Percentiles rank a stretch among this genome's conserved stretches.
Conservation (phyloP, 2,888 invertebrate species). For the Caenorhabditis sp. region DNA sequence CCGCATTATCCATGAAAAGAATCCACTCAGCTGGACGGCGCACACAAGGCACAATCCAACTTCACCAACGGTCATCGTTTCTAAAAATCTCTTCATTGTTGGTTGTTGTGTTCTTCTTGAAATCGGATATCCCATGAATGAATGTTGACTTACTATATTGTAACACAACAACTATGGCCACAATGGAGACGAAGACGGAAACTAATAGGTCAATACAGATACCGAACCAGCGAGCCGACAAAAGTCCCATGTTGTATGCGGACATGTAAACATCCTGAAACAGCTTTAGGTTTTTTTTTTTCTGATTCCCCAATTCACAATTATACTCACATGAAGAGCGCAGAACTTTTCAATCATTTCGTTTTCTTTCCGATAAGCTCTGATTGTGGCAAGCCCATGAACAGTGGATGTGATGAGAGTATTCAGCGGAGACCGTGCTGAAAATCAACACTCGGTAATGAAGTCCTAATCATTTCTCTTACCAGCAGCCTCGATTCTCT, state of each 20-base stretch:
- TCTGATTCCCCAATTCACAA: neutral
- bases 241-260: slow-evolving; percentile 93
- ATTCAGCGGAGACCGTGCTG: slow-evolving; percentile 96
- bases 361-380: slow-evolving; percentile 91
- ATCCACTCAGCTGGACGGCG: slow-evolving; percentile 87
- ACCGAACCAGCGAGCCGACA: slow-evolving; percentile 94
- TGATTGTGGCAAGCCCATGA: slow-evolving; percentile 93
- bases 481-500: slow-evolving; percentile 85
- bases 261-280: slow-evolving; percentile 90
- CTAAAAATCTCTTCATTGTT: slow-evolving; percentile 38
- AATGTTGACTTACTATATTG: slow-evolving; percentile 61
- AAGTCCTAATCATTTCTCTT: slow-evolving; percentile 19
- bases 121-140: slow-evolving; percentile 30
- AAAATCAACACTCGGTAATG: slow-evolving; percentile 59
- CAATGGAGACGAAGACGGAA: slow-evolving; percentile 90
- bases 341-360: slow-evolving; percentile 87
- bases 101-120: neutral
- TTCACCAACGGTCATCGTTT: slow-evolving; percentile 71
- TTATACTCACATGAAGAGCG: slow-evolving; percentile 15
- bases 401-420: slow-evolving; percentile 93
- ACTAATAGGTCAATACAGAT: slow-evolving; percentile 94
- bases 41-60: slow-evolving; percentile 79
- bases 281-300: neutral
- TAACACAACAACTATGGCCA: slow-evolving; percentile 90
- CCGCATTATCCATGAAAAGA: slow-evolving; percentile 94